Evolutionary conservation across 1,140 invertebrate genomes (phyloP).

Genomic region (Lasioglossum baleicum): DNA sequence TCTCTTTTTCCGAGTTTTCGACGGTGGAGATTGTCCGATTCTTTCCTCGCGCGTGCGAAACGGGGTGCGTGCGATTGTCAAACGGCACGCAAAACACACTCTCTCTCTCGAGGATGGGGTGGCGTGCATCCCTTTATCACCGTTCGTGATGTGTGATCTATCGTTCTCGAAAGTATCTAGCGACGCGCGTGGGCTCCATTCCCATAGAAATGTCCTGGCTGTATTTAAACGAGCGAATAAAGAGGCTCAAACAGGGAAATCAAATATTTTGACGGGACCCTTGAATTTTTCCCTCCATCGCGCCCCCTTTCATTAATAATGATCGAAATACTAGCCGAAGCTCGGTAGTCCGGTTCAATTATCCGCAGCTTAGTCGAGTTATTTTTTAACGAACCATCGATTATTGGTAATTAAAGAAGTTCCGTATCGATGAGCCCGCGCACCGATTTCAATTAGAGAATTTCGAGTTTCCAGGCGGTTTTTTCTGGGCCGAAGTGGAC

Average conservation of each 20-base stretch:
- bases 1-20: not conserved
- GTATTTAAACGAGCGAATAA: not conserved
- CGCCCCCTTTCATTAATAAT: not conserved
- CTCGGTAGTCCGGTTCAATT: not conserved
- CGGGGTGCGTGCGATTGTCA: constrained; percentile 4
- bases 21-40: not conserved
- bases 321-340: not conserved
- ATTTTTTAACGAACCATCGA: constrained; percentile 25
- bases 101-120: not conserved
- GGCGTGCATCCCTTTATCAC: not conserved
- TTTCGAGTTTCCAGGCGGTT: not conserved
- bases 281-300: too few species aligned
- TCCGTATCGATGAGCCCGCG: not conserved
- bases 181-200: not conserved
- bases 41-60: not conserved
- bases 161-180: constrained; percentile 48
- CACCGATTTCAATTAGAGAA: not conserved
- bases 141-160: constrained; percentile 5
- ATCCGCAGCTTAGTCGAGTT: constrained; percentile 13
- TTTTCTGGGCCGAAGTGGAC: not conserved
- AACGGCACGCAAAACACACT: constrained; percentile 17
- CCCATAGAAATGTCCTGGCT: not conserved
- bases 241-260: too few species aligned
- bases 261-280: too few species aligned
- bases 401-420: constrained; percentile 23